phyloP scores from a whole-genome alignment of 2,797 vertebrate genomes.

The Urophycis tenuis region DNA sequence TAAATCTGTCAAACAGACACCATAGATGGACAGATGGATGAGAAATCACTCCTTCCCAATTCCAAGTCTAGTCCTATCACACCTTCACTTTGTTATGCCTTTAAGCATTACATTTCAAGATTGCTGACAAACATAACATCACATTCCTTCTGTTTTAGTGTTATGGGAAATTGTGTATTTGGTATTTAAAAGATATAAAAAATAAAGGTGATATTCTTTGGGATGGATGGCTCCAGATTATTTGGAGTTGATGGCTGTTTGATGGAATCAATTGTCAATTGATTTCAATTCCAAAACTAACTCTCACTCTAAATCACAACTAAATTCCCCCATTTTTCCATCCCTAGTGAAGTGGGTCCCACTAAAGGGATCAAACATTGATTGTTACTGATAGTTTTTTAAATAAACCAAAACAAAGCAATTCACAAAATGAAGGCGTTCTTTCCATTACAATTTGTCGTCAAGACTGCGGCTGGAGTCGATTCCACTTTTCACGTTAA shows the following conservation, averaged over 20 bases:
- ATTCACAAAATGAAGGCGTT: too few species aligned
- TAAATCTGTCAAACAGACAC: conserved; percentile 21
- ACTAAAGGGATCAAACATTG: neutral
- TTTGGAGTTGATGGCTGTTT: too few species aligned
- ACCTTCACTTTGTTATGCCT: conserved; percentile 17
- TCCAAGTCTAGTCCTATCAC: conserved; percentile 8
- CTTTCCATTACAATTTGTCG: too few species aligned
- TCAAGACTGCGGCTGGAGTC: too few species aligned
- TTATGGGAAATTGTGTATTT: neutral
- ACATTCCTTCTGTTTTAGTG: neutral
- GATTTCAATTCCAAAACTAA: neutral
- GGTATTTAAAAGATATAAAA: neutral
- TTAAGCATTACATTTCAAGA: neutral
- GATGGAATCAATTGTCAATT: too few species aligned
- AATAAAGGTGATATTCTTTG: too few species aligned
- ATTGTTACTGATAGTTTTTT: neutral
- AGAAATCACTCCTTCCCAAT: conserved; percentile 25
- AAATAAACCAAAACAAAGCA: too few species aligned
- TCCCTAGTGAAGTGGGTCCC: neutral
- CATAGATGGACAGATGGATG: conserved; percentile 43
- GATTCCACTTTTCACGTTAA: too few species aligned
- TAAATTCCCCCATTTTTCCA: too few species aligned
- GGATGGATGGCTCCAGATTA: too few species aligned
- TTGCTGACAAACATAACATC: neutral
- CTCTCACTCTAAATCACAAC: neutral